These are phyloP conservation scores for Ondatra zibethicus DNA, from an alignment of 2,113 vertebrate species.

Conservation along the genomic window DNA sequence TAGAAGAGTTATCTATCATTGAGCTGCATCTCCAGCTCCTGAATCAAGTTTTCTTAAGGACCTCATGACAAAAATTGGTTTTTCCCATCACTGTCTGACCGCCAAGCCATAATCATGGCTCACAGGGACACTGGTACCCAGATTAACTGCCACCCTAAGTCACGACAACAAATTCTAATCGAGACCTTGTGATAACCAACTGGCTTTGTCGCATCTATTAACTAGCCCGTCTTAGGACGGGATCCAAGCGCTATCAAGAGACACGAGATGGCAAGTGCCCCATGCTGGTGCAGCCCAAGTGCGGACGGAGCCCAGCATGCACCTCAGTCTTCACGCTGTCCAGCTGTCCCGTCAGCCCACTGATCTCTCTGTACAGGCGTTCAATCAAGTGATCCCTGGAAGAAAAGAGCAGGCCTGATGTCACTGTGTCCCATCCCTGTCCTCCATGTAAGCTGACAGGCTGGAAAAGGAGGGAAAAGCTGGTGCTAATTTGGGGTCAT, in stretches of 20 bases:
- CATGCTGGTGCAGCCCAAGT: not conserved
- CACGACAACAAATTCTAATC: not conserved
- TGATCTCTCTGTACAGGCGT: constrained; percentile 92
- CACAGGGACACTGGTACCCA: not conserved
- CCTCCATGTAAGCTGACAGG: not conserved
- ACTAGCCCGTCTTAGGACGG: not conserved
- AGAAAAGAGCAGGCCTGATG: not conserved
- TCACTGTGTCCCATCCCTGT: not conserved
- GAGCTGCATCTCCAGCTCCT: not conserved
- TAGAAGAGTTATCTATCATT: not conserved
- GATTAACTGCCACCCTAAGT: not conserved
- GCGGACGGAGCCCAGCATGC: not conserved
- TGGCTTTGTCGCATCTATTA: not conserved
- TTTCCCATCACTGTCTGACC: not conserved
- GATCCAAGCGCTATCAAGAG: not conserved
- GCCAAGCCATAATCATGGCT: not conserved
- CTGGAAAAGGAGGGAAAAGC: not conserved
- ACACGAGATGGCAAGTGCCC: not conserved
- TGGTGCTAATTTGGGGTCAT: not conserved
- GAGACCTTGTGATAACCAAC: fast-evolving
- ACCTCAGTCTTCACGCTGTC: constrained; percentile 94
- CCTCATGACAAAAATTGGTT: not conserved
- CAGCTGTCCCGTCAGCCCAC: constrained; percentile 92
- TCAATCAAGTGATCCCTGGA: constrained; percentile 95
- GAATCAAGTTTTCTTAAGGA: not conserved